These are phyloP conservation scores for Cyclophora punctaria DNA, from an alignment of 2,888 invertebrate genomes.

Conservation along the genomic window DNA sequence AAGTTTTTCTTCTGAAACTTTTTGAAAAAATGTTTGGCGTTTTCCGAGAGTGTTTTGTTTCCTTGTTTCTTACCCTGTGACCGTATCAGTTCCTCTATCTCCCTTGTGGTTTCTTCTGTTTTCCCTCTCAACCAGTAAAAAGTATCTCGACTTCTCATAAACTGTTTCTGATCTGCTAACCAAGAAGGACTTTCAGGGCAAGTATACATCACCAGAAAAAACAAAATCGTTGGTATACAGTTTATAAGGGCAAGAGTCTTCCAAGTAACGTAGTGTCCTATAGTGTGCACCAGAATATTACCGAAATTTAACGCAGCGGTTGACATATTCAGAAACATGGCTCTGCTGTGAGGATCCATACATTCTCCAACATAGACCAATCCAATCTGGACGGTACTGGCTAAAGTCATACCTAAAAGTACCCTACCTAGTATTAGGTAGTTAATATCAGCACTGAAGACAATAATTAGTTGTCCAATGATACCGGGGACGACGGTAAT, in stretches of 20 bases:
- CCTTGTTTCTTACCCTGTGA: slow-evolving; percentile 21
- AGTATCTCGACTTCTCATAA: slow-evolving; percentile 11
- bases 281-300: slow-evolving; percentile 15
- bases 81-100: slow-evolving; percentile 19
- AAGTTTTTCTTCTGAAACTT: slow-evolving; percentile 44
- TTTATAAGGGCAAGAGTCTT: slow-evolving; percentile 22
- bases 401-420: slow-evolving; percentile 21
- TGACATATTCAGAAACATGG: slow-evolving; percentile 25
- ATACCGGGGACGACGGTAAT: slow-evolving; percentile 13
- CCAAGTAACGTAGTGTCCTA: slow-evolving; percentile 25
- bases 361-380: slow-evolving; percentile 28
- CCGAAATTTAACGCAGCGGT: slow-evolving; percentile 18
- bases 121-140: slow-evolving; percentile 69
- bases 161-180: slow-evolving; percentile 18
- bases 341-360: slow-evolving; percentile 22
- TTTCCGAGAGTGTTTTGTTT: slow-evolving; percentile 10
- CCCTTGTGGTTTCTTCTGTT: slow-evolving; percentile 37
- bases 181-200: slow-evolving; percentile 31
- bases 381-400: slow-evolving; percentile 19
- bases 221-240: slow-evolving; percentile 16
- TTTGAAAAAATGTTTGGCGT: slow-evolving; percentile 20
- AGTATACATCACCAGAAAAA: slow-evolving; percentile 16
- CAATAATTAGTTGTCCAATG: slow-evolving; percentile 22
- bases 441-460: slow-evolving; percentile 20
- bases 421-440: slow-evolving; percentile 26